Base-by-base conservation (phyloP, 2,888 invertebrate species). In the Phrixothrix hirtus region DNA sequence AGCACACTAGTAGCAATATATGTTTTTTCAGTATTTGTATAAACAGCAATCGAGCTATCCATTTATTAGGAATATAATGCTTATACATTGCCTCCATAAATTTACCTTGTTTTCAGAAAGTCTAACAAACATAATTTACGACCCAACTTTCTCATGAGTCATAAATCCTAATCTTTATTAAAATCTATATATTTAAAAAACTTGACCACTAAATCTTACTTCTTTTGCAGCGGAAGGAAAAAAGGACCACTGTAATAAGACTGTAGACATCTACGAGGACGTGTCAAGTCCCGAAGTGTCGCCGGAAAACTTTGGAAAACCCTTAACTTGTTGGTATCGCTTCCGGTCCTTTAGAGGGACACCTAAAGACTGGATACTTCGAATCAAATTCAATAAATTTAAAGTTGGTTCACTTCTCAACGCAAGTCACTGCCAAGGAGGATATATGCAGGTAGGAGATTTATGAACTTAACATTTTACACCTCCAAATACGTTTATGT, bases 211-310 rank as follows among this genome's bases (percentile, higher is more conserved):
- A 34, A 15, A 38, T 21, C 10, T 5, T 16, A 35, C 37, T 32
- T 32, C 9, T 38, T 16, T 69, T 74, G 1, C 74, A 78, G 79
- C 81, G 74, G 86, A 86, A 65, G 81, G 83, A 46, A 87, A 86
- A 73, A 83, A 89, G 65, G 92, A 92, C 77, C 91, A 92, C 72
- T 95, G 94, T 78, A 94, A 94, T 78, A 93, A 93, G 77, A 94
- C 94, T 7, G 93, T 94, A 63, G 93, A 93, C 70, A 91, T 94
- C 60, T 93, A 93, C 77, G 93, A 94, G 71, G 92, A 93, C 71
- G 91, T 95, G 35, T 87, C 90, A 12, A 92, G 90, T 58, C 94
- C 94, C 16, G 88, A 90, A 61, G 87, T 94, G 73, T 91, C 87
- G 29, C 79, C 85, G 26, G 86, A 87, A 61, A 93, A 89, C 74